Evolutionary conservation across 2,888 invertebrate genomes (phyloP).

Genomic region (Vannuccia rotundouncinata): DNA sequence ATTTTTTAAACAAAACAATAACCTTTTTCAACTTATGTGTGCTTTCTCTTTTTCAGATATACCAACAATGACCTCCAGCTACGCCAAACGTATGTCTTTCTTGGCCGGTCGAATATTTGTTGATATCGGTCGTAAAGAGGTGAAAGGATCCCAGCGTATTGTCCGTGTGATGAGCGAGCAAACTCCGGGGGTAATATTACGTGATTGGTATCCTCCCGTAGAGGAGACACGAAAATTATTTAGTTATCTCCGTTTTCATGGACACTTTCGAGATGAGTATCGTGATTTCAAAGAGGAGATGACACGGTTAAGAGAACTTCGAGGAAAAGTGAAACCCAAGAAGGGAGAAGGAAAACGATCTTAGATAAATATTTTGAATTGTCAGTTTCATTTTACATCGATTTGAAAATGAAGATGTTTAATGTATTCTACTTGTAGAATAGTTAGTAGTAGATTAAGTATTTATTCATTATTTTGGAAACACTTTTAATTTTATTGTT

Average conservation of each 20-base stretch:
- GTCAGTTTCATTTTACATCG: too few relatives aligned
- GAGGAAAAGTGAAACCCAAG: slow-evolving; percentile 16
- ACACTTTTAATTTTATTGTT: too few relatives aligned
- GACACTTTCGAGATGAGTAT: slow-evolving; percentile 29
- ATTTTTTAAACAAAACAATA: too few relatives aligned
- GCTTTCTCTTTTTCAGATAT: too few relatives aligned
- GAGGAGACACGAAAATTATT: background rate
- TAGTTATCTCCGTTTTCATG: background rate
- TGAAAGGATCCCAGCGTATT: background rate
- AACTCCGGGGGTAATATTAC: background rate
- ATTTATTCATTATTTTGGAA: too few relatives aligned
- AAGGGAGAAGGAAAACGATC: background rate
- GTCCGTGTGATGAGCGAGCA: background rate
- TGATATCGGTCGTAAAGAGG: background rate
- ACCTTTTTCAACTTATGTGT: too few relatives aligned
- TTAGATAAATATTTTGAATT: too few relatives aligned
- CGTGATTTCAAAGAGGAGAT: slow-evolving; percentile 34
- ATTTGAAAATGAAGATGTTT: too few relatives aligned
- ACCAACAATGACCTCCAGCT: background rate
- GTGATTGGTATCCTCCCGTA: slow-evolving; percentile 32
- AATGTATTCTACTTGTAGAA: too few relatives aligned
- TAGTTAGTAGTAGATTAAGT: too few relatives aligned
- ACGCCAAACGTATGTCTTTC: slow-evolving; percentile 23
- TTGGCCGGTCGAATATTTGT: slow-evolving; percentile 33
- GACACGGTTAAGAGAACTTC: slow-evolving; percentile 34